These are phyloP conservation scores for Lagorchestes hirsutus DNA, from an alignment of 2,797 vertebrate genomes.

Conservation along the genomic window DNA sequence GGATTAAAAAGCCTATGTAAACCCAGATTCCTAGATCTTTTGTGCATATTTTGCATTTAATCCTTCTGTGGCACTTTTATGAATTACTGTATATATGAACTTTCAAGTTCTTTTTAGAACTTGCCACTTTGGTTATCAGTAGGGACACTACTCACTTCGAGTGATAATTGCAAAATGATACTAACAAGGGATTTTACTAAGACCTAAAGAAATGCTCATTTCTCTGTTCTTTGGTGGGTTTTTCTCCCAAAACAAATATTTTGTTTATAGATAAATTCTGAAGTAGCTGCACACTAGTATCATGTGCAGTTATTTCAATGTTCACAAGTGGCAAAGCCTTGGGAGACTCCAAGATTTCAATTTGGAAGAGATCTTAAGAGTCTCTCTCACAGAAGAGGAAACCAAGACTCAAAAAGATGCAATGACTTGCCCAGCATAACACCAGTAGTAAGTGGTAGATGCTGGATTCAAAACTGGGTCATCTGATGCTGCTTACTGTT, in stretches of 20 bases:
- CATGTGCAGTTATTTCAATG: rapidly evolving
- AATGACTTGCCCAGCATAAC: no score
- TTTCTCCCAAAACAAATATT: not conserved
- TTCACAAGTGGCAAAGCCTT: not conserved
- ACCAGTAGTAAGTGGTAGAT: no score
- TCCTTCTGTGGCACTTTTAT: not conserved
- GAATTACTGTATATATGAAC: not conserved
- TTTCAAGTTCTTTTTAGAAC: not conserved
- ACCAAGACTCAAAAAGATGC: no score
- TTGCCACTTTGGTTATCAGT: not conserved
- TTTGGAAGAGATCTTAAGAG: not conserved
- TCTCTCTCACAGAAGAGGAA: no score
- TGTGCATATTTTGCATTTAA: not conserved
- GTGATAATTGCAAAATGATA: slow-evolving; percentile 10
- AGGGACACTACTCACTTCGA: slow-evolving; percentile 12
- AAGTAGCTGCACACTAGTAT: rapidly evolving
- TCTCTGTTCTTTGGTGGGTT: not conserved
- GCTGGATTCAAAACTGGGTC: no score
- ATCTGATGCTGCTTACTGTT: no score
- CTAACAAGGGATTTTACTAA: not conserved
- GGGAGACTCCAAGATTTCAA: not conserved
- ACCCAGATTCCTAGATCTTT: not conserved
- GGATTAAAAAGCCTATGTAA: not conserved
- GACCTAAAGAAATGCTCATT: not conserved
- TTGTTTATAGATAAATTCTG: not conserved